Evolutionary conservation across 2,113 vertebrate species (phyloP), one percentile per base, ranked within the genome.

Genomic region (Sminthopsis crassicaudata): DNA sequence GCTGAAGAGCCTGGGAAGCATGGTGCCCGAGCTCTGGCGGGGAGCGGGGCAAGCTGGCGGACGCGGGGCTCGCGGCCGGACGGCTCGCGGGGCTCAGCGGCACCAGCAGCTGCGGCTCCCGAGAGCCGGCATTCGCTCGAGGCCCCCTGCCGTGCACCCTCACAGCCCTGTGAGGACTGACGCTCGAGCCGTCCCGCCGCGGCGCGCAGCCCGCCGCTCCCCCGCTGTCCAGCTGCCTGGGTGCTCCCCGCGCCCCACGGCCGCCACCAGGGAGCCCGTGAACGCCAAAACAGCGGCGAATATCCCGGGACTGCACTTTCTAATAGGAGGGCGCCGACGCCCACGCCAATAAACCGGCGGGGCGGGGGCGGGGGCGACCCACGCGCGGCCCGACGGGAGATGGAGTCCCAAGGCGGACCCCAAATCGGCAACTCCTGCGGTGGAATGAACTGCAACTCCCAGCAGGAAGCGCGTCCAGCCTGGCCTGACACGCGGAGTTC

Each of bases 371-470:
- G 92, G 50, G 14, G 0, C 51, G 90, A 7, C 19, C 50, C 12
- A 10, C 91, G 96, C 95, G 53, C 11, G 36, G 98, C 53, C 84
- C 46, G 92, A 54, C 42, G 96, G 98, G 98, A 97, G 97, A 95
- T 26, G 53, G 51, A 97, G 97, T 97, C 48, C 95, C 2, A 0
- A 0, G 0, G 7, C 0, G 2, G 1, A 0, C 26, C 57, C 26
- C 2, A 3, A 55, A 5, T 0, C n/a, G 27, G 7, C 25, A 48
- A 24, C 19, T n/a, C 36, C 0, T 19, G 4, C 25, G 26, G 52
- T 14, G 0, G 0, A 0, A 0, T 92, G 92, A 95, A 98, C 98
- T 98, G 97, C 98, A 97, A 91, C 36, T 97, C 97, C 98, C 98
- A 94, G 52, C 76, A 42, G 91, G 48, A 94, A 2, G 36, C 14